Evolutionary conservation across 2,113 vertebrate genomes (phyloP).

Genomic region (Sebastes fasciatus): DNA sequence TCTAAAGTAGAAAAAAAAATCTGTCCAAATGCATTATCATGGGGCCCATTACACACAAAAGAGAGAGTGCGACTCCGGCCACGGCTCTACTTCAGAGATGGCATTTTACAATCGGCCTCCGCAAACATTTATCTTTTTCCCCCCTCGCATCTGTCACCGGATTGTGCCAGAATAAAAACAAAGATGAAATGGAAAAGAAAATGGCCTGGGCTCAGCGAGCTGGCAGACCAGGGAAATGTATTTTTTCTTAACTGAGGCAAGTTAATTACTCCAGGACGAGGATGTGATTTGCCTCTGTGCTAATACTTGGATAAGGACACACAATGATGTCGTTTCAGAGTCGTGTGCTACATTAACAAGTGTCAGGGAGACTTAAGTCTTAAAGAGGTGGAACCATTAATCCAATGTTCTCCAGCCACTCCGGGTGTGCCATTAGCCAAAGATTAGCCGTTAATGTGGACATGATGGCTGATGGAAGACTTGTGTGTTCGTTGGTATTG

Average conservation of each 20-base stretch:
- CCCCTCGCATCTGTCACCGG: conserved; percentile 36
- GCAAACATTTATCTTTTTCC: conserved; percentile 80
- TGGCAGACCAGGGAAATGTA: conserved; percentile 54
- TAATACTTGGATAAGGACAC: conserved; percentile 53
- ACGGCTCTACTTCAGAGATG: conserved; percentile 84
- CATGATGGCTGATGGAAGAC: conserved; percentile 39
- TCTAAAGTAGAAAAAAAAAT: conserved; percentile 77
- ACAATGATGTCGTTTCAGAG: conserved; percentile 45
- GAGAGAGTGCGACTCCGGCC: conserved; percentile 79
- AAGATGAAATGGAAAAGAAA: conserved; percentile 61
- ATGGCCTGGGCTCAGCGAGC: conserved; percentile 45
- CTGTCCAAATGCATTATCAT: conserved; percentile 85
- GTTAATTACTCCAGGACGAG: conserved; percentile 66
- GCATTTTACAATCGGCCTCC: conserved; percentile 86
- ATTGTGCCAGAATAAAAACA: conserved; percentile 46
- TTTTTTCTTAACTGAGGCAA: conserved; percentile 62
- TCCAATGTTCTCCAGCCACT: conserved; percentile 48
- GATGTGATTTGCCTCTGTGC: conserved; percentile 61
- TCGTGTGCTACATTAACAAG: conserved; percentile 53
- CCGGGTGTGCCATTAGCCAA: conserved; percentile 37
- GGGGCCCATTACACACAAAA: conserved; percentile 86
- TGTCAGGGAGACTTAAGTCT: conserved; percentile 52
- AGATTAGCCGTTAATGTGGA: conserved; percentile 43
- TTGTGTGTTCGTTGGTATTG: conserved; percentile 14
- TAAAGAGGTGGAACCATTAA: conserved; percentile 69